These are phyloP conservation scores for Andrena hattorfiana DNA, from an alignment of 2,888 invertebrate species.

Conservation along the genomic window DNA sequence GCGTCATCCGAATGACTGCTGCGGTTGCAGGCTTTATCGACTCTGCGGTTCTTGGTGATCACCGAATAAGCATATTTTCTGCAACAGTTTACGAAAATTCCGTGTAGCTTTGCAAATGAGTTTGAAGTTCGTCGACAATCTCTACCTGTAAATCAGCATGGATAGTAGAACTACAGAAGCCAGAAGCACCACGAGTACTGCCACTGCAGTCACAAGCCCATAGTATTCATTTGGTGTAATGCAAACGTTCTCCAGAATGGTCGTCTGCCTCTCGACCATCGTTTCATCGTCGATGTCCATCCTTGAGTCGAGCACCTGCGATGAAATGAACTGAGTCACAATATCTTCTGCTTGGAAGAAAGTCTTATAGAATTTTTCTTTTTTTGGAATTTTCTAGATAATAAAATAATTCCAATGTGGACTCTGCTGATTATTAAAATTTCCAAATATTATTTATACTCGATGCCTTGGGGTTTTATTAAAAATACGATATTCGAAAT, in stretches of 20 bases:
- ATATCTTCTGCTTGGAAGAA: background rate
- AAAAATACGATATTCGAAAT: too few species aligned
- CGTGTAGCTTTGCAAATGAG: background rate
- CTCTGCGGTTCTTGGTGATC: constrained; percentile 85
- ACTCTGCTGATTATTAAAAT: too few species aligned
- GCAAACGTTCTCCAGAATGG: constrained; percentile 90
- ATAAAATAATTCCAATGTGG: too few species aligned
- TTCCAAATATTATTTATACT: too few species aligned
- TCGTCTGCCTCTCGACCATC: constrained; percentile 83
- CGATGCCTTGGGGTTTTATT: too few species aligned
- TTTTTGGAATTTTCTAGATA: too few species aligned
- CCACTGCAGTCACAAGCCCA: constrained; percentile 92
- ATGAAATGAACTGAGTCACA: background rate
- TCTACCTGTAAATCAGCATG: constrained; percentile 91
- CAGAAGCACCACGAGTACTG: constrained; percentile 90
- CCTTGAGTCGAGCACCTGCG: constrained; percentile 92
- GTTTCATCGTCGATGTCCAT: constrained; percentile 85
- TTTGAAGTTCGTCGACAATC: background rate
- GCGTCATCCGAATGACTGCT: constrained; percentile 82
- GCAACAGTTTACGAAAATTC: constrained; percentile 56
- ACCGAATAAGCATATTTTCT: constrained; percentile 91
- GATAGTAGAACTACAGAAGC: constrained; percentile 91
- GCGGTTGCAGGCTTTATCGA: constrained; percentile 77
- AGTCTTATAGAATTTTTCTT: too few species aligned
- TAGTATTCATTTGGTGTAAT: constrained; percentile 94